These are phyloP conservation scores for Tragelaphus strepsiceros DNA, from an alignment of 2,113 vertebrate species.

Conservation along the genomic window DNA sequence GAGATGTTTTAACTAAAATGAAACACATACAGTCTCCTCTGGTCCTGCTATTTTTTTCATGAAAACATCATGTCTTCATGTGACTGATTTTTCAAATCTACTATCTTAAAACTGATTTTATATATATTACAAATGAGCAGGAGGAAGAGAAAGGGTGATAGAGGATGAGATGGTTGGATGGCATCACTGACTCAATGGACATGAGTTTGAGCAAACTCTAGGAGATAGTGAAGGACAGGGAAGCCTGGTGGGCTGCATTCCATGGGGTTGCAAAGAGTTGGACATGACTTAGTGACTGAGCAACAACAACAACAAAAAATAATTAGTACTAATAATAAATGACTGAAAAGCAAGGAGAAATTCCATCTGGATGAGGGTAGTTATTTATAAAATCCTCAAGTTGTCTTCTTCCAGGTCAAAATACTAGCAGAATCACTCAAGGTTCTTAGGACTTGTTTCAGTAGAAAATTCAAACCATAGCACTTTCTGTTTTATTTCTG, in stretches of 20 bases:
- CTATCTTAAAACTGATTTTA: slow-evolving; percentile 62
- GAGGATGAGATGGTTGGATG: neutral
- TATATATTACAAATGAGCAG: slow-evolving; percentile 66
- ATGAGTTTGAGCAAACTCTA: neutral
- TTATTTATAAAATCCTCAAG: slow-evolving; percentile 63
- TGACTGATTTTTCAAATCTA: slow-evolving; percentile 56
- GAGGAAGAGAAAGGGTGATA: neutral
- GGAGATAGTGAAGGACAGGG: neutral
- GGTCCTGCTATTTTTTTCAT: slow-evolving; percentile 53
- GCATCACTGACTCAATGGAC: neutral
- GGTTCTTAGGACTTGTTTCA: slow-evolving; percentile 56
- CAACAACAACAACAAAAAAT: neutral
- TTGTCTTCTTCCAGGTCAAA: slow-evolving; percentile 47
- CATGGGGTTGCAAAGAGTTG: neutral
- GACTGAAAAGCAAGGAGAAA: slow-evolving; percentile 71
- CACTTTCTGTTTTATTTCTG: slow-evolving; percentile 32
- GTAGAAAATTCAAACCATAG: neutral
- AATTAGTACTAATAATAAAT: slow-evolving; percentile 18
- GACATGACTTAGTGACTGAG: neutral
- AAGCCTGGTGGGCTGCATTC: neutral
- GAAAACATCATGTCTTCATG: slow-evolving; percentile 50
- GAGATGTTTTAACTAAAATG: slow-evolving; percentile 74
- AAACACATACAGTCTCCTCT: slow-evolving; percentile 47
- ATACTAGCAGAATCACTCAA: slow-evolving; percentile 41
- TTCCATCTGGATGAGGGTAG: slow-evolving; percentile 62